phyloP scores from a whole-genome alignment of 2,888 invertebrate species.

The Dexiosoma caninum region DNA sequence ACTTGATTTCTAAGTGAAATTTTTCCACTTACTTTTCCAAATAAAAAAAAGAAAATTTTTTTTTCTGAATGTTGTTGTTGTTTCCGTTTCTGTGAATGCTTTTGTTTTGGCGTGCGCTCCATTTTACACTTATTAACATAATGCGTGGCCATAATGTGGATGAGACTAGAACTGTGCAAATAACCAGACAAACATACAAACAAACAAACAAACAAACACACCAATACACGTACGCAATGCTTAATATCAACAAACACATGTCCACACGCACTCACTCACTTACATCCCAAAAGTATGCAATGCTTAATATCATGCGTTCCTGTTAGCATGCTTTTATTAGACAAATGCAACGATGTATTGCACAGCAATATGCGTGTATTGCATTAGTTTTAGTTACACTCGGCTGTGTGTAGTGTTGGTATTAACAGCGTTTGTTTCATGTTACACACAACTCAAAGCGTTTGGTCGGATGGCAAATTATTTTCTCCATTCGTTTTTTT shows the following conservation, averaged over 20 bases:
- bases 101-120: slow-evolving; percentile 54
- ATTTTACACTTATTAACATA: slow-evolving; percentile 66
- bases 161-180: slow-evolving; percentile 27
- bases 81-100: slow-evolving; percentile 31
- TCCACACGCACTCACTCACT: too few species aligned
- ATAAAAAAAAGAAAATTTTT: too few species aligned
- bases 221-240: too few species aligned
- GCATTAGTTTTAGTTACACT: background rate
- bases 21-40: slow-evolving; percentile 14
- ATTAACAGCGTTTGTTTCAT: slow-evolving; percentile 37
- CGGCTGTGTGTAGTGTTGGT: too few species aligned
- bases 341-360: background rate
- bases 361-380: background rate
- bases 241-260: too few species aligned
- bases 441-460: slow-evolving; percentile 22
- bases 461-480: slow-evolving; percentile 6
- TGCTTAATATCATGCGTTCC: background rate
- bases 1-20: slow-evolving; percentile 36
- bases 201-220: too few species aligned
- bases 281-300: too few species aligned
- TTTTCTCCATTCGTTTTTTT: too few species aligned
- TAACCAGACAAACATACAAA: background rate
- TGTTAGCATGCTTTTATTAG: background rate
- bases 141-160: slow-evolving; percentile 64
- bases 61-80: background rate